A percentile compares a stretch with the other conserved stretches of the same genome.
These are phyloP conservation scores for Austrofundulus limnaeus DNA, from an alignment of 2,113 vertebrate species.

Conservation along the genomic window DNA sequence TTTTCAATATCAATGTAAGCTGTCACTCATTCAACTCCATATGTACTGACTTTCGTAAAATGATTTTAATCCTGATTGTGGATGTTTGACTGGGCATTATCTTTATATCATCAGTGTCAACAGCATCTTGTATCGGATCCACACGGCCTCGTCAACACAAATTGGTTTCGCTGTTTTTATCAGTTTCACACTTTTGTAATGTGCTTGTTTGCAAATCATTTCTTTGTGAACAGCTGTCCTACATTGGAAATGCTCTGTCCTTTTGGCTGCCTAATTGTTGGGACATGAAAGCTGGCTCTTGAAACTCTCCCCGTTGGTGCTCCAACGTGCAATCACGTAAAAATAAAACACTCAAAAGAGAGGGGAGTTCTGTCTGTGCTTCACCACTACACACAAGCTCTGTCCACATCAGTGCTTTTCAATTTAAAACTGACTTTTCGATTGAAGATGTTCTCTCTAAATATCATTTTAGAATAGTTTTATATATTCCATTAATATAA, in stretches of 20 bases:
- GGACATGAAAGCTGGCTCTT: constrained; percentile 6
- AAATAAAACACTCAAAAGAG: not conserved
- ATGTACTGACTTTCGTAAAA: no score
- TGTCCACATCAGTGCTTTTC: not conserved
- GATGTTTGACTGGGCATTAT: no score
- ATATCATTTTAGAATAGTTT: no score
- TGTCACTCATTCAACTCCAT: no score
- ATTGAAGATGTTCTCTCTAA: no score
- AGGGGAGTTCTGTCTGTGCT: not conserved
- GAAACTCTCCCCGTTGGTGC: constrained; percentile 1
- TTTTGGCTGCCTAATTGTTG: constrained; percentile 8
- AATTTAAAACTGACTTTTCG: no score
- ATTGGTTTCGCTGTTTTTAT: not conserved
- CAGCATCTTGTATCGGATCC: not conserved
- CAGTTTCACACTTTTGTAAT: not conserved
- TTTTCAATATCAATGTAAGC: no score
- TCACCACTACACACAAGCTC: not conserved
- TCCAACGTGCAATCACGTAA: not conserved
- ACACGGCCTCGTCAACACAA: not conserved
- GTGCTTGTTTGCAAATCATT: not conserved
- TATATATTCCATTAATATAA: no score
- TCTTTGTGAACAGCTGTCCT: constrained; percentile 10
- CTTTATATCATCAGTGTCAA: not conserved
- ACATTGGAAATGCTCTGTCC: not conserved
- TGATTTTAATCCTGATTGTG: no score